A percentile compares a stretch with the other conserved stretches of the same genome.
Conservation (phyloP, 2,888 invertebrate genomes). For the Hipparchia semele region DNA sequence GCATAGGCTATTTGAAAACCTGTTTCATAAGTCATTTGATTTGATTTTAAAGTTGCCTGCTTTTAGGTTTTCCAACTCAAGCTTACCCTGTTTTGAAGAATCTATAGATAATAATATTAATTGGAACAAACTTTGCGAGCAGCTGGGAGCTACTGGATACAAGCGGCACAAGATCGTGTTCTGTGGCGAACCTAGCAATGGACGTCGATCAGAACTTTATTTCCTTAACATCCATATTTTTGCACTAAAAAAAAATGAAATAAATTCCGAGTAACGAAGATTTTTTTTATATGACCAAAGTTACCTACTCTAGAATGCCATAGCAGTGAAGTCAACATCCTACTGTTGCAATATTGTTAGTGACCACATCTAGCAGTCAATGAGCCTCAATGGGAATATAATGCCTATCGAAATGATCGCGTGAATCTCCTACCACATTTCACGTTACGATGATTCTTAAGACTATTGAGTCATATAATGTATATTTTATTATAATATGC, state of each 20-base stretch:
- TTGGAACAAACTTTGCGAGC: too few relatives aligned
- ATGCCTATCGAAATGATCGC: constrained; percentile 9
- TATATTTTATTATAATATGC: constrained; percentile 8
- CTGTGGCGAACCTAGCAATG: too few relatives aligned
- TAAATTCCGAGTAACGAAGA: too few relatives aligned
- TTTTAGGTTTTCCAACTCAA: not conserved
- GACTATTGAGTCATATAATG: constrained; percentile 22
- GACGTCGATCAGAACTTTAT: too few relatives aligned
- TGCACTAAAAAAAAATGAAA: too few relatives aligned
- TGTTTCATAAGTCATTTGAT: constrained; percentile 1
- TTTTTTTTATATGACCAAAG: too few relatives aligned
- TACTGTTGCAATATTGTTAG: not conserved
- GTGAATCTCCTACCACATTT: constrained; percentile 21
- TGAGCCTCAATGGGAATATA: constrained; percentile 11
- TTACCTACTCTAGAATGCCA: too few relatives aligned
- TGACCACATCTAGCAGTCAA: not conserved
- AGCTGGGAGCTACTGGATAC: too few relatives aligned
- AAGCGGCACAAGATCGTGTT: too few relatives aligned
- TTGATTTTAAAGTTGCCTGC: constrained; percentile 5
- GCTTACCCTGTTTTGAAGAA: not conserved
- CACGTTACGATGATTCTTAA: constrained; percentile 18
- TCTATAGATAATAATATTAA: too few relatives aligned
- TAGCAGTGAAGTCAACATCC: too few relatives aligned
- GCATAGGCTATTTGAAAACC: not conserved
- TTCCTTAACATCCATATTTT: too few relatives aligned